phyloP scores from a whole-genome alignment of 2,113 vertebrate genomes.

The Sclerurus mexicanus region DNA sequence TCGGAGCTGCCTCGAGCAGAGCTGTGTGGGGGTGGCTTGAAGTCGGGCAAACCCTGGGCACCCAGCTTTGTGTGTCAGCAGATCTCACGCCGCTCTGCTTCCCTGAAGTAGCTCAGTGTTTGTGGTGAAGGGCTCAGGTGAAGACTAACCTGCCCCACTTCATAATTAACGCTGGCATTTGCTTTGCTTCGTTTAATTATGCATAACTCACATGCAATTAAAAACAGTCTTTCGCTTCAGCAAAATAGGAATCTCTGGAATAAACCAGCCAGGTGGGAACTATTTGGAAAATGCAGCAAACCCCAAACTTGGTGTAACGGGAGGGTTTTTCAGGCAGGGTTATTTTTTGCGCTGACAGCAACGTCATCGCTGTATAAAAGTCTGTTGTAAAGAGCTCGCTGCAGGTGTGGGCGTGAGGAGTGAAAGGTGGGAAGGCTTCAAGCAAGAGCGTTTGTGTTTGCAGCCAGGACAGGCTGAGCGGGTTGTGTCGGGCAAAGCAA shows the following conservation, averaged over 20 bases:
- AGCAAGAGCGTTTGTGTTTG: neutral
- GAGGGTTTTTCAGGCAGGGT: neutral
- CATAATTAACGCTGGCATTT: neutral
- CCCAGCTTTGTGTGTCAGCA: neutral
- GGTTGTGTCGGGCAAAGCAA: neutral
- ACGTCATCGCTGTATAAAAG: rapidly evolving
- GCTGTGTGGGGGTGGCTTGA: neutral
- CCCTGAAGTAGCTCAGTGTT: neutral
- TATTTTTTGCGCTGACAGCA: neutral
- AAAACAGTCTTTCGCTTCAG: neutral
- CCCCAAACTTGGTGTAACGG: rapidly evolving
- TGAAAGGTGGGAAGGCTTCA: constrained; percentile 21
- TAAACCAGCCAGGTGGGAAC: neutral
- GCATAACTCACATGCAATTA: neutral
- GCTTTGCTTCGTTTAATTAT: neutral
- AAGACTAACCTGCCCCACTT: neutral
- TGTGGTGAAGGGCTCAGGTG: neutral
- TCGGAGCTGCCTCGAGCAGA: neutral
- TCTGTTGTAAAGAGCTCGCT: neutral
- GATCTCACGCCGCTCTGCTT: neutral
- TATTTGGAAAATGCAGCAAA: neutral
- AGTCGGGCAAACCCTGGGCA: neutral
- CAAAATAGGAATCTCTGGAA: neutral
- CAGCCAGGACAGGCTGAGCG: constrained; percentile 22
- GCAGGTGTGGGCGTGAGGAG: constrained; percentile 30